These are phyloP conservation scores for Octomys mimax DNA, from an alignment of 2,797 vertebrate species.

Conservation along the genomic window DNA sequence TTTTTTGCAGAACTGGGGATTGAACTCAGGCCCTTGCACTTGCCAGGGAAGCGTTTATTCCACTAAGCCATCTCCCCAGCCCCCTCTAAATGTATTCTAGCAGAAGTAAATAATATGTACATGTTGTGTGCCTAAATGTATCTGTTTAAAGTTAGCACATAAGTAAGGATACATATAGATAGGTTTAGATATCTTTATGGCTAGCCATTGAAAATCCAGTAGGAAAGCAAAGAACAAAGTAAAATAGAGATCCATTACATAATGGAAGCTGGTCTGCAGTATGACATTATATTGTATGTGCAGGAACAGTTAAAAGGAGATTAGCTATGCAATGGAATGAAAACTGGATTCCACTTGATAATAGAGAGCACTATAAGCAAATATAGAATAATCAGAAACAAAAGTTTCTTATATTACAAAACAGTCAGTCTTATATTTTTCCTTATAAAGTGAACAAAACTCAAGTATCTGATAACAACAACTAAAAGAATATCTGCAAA, in stretches of 20 bases:
- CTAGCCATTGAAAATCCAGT: constrained; percentile 47
- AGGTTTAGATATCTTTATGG: background rate
- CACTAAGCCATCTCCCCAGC: no score
- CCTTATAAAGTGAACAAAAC: constrained; percentile 11
- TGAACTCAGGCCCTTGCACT: no score
- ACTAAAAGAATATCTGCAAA: constrained; percentile 5
- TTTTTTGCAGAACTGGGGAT: no score
- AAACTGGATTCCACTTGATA: constrained; percentile 11
- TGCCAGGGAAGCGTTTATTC: no score
- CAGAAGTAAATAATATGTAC: background rate
- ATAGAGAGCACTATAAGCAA: constrained; percentile 24
- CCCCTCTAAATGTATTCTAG: constrained; percentile 25
- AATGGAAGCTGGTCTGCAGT: constrained; percentile 43
- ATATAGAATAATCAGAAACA: background rate
- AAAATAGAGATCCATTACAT: constrained; percentile 33
- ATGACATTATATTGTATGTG: background rate
- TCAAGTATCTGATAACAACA: background rate
- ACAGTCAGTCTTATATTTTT: background rate
- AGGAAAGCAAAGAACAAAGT: constrained; percentile 37
- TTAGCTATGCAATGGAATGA: background rate
- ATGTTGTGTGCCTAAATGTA: background rate
- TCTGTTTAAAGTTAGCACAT: constrained; percentile 23
- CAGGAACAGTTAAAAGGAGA: constrained; percentile 38
- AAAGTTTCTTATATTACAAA: background rate
- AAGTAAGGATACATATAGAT: background rate